Percentiles rank a stretch among this genome's conserved stretches.
Evolutionary conservation across 2,888 invertebrate genomes (phyloP).

Genomic region (Cephalotes varians): DNA sequence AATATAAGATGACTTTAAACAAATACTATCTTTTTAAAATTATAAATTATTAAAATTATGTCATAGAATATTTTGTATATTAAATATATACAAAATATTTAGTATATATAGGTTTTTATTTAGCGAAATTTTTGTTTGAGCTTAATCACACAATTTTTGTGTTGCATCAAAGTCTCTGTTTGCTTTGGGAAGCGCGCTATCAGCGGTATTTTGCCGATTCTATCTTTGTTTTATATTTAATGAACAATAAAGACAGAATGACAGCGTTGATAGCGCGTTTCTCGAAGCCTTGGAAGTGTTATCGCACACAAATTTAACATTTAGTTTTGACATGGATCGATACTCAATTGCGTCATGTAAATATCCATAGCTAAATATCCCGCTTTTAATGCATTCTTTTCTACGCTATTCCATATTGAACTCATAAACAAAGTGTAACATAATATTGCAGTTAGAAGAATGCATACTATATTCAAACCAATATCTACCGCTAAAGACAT

Average conservation of each 20-base stretch:
- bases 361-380: constrained; percentile 91
- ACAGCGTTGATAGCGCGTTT: too few relatives aligned
- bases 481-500: constrained; percentile 81
- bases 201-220: too few relatives aligned
- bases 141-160: background rate
- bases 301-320: background rate
- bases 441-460: constrained; percentile 89
- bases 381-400: constrained; percentile 92
- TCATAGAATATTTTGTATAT: background rate
- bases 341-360: constrained; percentile 78
- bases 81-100: background rate
- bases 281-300: too few relatives aligned
- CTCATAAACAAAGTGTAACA: constrained; percentile 92
- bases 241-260: too few relatives aligned
- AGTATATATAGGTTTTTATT: background rate
- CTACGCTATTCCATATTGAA: constrained; percentile 93
- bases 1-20: background rate
- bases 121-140: constrained; percentile 14
- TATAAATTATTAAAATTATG: too few relatives aligned
- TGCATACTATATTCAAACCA: constrained; percentile 88
- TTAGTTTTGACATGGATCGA: constrained; percentile 65
- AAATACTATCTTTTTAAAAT: background rate
- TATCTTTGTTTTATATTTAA: too few relatives aligned
- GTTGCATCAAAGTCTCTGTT: too few relatives aligned
- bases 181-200: too few relatives aligned